Evolutionary conservation across 2,888 invertebrate genomes (phyloP).

Genomic region (Caradrina clavipalpis): DNA sequence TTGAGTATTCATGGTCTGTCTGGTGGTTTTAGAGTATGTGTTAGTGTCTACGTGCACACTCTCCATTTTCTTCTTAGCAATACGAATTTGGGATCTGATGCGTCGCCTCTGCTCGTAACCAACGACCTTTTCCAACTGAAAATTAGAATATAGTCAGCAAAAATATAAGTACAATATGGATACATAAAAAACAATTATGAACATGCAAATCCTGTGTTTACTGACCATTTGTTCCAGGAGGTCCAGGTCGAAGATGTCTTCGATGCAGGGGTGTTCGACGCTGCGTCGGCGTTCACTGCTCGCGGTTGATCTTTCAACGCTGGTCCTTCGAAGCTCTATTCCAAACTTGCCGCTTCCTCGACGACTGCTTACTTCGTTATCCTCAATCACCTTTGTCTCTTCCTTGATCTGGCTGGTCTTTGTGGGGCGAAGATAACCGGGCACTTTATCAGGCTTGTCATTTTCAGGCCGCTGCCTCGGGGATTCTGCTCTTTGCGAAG

Average conservation of each 20-base stretch:
- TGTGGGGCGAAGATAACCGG: slow-evolving; percentile 82
- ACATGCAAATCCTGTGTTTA: slow-evolving; percentile 70
- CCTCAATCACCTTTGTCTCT: slow-evolving; percentile 78
- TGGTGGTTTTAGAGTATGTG: slow-evolving; percentile 71
- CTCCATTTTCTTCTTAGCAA: slow-evolving; percentile 93
- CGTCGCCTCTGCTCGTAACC: slow-evolving; percentile 95
- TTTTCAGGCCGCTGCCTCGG: slow-evolving; percentile 70
- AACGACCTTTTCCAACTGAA: slow-evolving; percentile 94
- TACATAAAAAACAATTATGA: slow-evolving; percentile 63
- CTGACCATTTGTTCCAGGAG: slow-evolving; percentile 94
- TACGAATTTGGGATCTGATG: slow-evolving; percentile 94
- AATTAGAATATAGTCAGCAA: slow-evolving; percentile 70
- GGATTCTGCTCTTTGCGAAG: slow-evolving; percentile 73
- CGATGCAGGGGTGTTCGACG: slow-evolving; percentile 91
- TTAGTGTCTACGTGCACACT: slow-evolving; percentile 79
- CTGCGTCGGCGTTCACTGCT: slow-evolving; percentile 87
- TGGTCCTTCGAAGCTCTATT: slow-evolving; percentile 92
- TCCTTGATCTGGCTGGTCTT: slow-evolving; percentile 84
- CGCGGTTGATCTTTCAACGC: slow-evolving; percentile 87
- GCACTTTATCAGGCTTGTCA: slow-evolving; percentile 78
- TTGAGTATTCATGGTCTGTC: slow-evolving; percentile 67
- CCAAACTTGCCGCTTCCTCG: slow-evolving; percentile 92
- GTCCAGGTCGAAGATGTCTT: slow-evolving; percentile 93
- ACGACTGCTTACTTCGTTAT: slow-evolving; percentile 86
- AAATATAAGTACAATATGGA: slow-evolving; percentile 61